Evolutionary conservation across 2,113 vertebrate species (phyloP).

Genomic region (Neotragus moschatus): DNA sequence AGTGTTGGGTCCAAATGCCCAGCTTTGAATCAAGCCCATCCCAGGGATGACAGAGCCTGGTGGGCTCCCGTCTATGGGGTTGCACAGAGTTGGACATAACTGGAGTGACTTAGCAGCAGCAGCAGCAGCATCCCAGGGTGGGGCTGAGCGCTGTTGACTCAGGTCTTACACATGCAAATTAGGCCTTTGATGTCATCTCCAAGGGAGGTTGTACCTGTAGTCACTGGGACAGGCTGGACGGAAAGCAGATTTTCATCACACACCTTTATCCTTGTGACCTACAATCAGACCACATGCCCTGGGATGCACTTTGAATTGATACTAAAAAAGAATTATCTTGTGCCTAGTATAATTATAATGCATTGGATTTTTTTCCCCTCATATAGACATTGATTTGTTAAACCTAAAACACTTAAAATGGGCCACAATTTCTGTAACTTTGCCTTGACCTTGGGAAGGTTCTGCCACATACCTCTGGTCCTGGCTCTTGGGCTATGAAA

Average conservation of each 20-base stretch:
- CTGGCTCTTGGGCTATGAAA: not conserved
- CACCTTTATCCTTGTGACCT: not conserved
- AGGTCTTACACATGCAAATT: not conserved
- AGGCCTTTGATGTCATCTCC: not conserved
- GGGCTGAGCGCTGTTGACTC: not conserved
- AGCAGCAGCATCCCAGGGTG: not conserved
- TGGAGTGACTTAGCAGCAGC: too few relatives aligned
- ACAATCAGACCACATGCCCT: not conserved
- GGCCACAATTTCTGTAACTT: not conserved
- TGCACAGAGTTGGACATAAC: too few relatives aligned
- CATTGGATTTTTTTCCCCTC: not conserved
- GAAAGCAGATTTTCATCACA: not conserved
- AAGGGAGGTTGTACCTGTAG: not conserved
- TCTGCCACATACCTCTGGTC: not conserved
- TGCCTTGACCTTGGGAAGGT: not conserved
- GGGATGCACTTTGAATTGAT: not conserved
- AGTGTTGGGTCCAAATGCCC: not conserved
- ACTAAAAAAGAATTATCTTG: not conserved
- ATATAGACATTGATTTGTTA: not conserved
- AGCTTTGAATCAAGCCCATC: not conserved
- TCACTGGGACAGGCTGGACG: not conserved
- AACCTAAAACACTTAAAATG: not conserved
- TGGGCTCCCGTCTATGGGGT: too few relatives aligned
- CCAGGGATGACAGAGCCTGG: too few relatives aligned
- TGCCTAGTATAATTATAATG: not conserved